Percentiles rank a stretch among this genome's conserved stretches.
phyloP scores from a whole-genome alignment of 2,797 vertebrate species.

The Micrastur ruficollis region DNA sequence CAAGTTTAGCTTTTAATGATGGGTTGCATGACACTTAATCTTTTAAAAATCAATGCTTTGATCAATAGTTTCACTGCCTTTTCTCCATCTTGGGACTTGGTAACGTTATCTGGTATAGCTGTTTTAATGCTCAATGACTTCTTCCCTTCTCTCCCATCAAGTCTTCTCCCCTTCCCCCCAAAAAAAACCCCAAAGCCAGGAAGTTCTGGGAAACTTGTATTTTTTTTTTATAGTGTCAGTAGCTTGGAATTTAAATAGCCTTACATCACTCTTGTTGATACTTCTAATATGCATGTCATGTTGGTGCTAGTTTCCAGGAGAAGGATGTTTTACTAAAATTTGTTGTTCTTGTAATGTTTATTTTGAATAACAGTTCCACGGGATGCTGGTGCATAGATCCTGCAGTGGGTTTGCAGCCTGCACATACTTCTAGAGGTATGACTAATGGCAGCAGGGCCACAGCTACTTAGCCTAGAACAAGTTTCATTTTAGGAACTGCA shows the following conservation, averaged over 20 bases:
- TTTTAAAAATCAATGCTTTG: neutral
- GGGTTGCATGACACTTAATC: neutral
- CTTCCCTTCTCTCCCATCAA: neutral
- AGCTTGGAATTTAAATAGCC: neutral
- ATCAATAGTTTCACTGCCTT: neutral
- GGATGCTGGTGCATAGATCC: neutral
- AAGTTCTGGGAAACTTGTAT: neutral
- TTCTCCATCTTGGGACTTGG: neutral
- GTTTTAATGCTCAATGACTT: neutral
- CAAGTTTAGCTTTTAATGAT: neutral
- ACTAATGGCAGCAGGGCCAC: neutral
- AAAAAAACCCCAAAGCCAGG: neutral
- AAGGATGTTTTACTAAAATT: neutral
- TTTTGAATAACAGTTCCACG: neutral
- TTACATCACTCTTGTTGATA: neutral
- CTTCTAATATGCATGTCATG: neutral
- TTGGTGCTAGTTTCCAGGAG: neutral
- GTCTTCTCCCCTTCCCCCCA: fast-evolving
- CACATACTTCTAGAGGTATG: neutral
- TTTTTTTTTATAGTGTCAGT: neutral
- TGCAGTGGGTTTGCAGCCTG: neutral
- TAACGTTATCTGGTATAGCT: neutral
- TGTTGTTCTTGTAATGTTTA: neutral
- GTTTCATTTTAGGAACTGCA: neutral
- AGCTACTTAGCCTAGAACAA: neutral